A percentile compares a stretch with the other conserved stretches of the same genome.
Conservation (phyloP, 37 sponge, comb jelly and placozoan species). For the Oscarella lobularis region DNA sequence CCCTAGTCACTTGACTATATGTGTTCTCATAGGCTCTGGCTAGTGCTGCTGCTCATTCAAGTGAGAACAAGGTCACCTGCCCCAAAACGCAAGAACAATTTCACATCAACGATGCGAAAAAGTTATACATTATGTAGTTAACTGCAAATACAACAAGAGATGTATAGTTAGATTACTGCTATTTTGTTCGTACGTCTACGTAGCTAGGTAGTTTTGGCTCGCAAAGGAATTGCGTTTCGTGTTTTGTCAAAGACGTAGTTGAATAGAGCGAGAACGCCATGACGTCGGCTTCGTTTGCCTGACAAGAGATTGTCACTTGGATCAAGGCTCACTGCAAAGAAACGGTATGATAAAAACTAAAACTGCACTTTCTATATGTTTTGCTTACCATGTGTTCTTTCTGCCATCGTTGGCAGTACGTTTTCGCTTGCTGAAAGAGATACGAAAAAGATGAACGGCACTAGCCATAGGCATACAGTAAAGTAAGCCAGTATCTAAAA, state of each 20-base stretch:
- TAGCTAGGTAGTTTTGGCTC: neutral
- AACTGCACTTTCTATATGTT: neutral
- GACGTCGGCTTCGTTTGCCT: neutral
- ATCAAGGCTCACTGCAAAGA: neutral
- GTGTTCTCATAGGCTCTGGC: too few species aligned
- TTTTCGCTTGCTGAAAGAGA: slow-evolving; percentile 1
- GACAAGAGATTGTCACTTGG: neutral
- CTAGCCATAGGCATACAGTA: neutral
- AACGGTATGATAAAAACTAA: neutral
- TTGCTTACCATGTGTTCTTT: neutral
- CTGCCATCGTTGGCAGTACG: slow-evolving; percentile 4
- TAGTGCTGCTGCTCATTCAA: too few species aligned
- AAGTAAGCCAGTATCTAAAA: slow-evolving; percentile 2
- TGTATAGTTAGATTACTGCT: too few species aligned
- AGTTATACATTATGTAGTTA: slow-evolving; percentile 83
- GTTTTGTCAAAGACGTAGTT: neutral
- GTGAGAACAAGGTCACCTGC: too few species aligned
- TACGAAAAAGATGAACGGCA: neutral
- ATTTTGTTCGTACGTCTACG: too few species aligned
- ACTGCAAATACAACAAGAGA: too few species aligned
- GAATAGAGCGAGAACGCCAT: neutral
- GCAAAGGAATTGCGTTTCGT: neutral
- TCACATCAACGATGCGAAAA: slow-evolving; percentile 58
- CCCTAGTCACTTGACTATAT: too few species aligned
- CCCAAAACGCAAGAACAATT: slow-evolving; percentile 67